Conservation (phyloP, 2,888 invertebrate species). For the Nesidiocoris tenuis region DNA sequence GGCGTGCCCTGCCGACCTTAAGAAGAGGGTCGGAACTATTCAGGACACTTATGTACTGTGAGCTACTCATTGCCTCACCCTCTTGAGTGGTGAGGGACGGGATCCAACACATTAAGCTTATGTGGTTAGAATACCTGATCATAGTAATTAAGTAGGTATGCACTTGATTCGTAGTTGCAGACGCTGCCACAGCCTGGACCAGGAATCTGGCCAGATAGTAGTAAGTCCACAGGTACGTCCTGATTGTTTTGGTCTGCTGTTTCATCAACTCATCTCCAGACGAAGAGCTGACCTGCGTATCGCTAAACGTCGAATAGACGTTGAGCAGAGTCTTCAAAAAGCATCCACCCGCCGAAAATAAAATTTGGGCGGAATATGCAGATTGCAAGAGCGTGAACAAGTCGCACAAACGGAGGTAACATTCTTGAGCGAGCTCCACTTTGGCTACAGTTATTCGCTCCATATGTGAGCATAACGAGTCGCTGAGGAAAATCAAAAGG, state of each 20-base stretch:
- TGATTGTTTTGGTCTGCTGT: neutral
- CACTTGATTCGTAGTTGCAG: slow-evolving; percentile 34
- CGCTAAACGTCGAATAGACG: slow-evolving; percentile 44
- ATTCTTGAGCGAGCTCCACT: slow-evolving; percentile 7
- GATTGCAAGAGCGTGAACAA: neutral
- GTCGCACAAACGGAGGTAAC: slow-evolving; percentile 5
- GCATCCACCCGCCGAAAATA: slow-evolving; percentile 40
- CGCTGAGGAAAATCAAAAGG: no score
- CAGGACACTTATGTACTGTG: no score
- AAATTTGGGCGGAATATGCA: slow-evolving; percentile 34
- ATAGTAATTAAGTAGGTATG: no score
- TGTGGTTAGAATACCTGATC: no score
- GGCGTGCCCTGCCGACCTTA: no score
- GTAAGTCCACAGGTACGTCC: slow-evolving; percentile 25
- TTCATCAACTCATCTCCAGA: neutral
- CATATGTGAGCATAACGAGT: neutral
- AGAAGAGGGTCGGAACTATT: no score
- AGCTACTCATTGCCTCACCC: no score
- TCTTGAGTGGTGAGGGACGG: no score
- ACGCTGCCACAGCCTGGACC: slow-evolving; percentile 16
- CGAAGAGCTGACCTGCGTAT: neutral
- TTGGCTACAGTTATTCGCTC: neutral
- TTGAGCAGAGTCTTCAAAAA: slow-evolving; percentile 46
- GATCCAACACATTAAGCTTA: no score
- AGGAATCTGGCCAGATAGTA: slow-evolving; percentile 35